phyloP scores from a whole-genome alignment of 1,140 invertebrate genomes.

The Sitobion miscanthi region DNA sequence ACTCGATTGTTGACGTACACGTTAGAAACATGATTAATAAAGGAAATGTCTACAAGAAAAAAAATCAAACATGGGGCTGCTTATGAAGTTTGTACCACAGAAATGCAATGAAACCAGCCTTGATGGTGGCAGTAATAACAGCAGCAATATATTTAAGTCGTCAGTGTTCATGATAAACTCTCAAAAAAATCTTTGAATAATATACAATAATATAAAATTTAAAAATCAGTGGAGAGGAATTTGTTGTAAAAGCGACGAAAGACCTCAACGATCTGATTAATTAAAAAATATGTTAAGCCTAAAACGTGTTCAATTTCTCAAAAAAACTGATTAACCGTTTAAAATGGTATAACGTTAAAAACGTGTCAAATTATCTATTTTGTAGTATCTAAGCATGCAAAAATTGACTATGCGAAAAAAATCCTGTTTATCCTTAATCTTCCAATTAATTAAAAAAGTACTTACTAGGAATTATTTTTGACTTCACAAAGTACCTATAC shows the following conservation, averaged over 20 bases:
- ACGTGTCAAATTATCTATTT: neutral
- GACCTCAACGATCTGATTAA: too few species aligned
- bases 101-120: too few species aligned
- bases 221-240: neutral
- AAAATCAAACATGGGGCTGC: neutral
- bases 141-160: too few species aligned
- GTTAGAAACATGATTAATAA: neutral
- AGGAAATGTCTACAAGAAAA: neutral
- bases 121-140: too few species aligned
- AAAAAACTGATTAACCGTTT: neutral
- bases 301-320: neutral
- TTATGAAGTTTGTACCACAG: too few species aligned
- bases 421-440: neutral
- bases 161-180: too few species aligned
- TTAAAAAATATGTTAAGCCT: neutral
- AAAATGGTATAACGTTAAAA: neutral
- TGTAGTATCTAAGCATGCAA: neutral
- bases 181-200: neutral
- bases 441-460: neutral
- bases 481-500: neutral
- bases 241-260: too few species aligned
- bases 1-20: neutral
- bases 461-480: neutral
- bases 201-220: neutral
- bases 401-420: neutral